Conservation (phyloP, 1,140 invertebrate genomes). For the Danaus plexippus region DNA sequence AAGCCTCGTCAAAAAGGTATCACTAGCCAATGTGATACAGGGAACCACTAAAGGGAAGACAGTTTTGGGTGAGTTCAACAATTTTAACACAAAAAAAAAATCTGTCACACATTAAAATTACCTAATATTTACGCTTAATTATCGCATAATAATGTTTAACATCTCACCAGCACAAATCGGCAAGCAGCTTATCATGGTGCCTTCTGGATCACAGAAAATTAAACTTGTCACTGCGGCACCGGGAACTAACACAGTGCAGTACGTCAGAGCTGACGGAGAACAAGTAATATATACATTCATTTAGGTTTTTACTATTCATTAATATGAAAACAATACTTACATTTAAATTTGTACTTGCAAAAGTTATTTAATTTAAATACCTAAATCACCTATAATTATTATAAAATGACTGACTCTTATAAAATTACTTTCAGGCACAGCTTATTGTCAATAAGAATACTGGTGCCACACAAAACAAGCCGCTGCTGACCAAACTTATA, state of each 20-base stretch:
- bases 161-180: slow-evolving; percentile 71
- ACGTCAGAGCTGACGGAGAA: slow-evolving; percentile 29
- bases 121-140: no score
- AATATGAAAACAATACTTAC: no score
- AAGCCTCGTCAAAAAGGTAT: slow-evolving; percentile 47
- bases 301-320: slow-evolving; percentile 7
- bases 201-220: slow-evolving; percentile 49
- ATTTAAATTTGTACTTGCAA: no score
- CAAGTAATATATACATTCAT: slow-evolving; percentile 29
- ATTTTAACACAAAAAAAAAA: no score
- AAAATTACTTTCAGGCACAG: slow-evolving; percentile 36
- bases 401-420: no score
- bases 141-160: slow-evolving; percentile 2
- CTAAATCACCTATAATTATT: no score
- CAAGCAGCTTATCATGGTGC: slow-evolving; percentile 68
- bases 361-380: no score
- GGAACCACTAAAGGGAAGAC: slow-evolving; percentile 34
- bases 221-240: slow-evolving; percentile 36
- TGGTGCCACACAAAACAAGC: slow-evolving; percentile 29
- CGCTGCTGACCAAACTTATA: slow-evolving; percentile 40
- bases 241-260: slow-evolving; percentile 30
- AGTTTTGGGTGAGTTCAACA: slow-evolving; percentile 37
- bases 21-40: slow-evolving; percentile 37
- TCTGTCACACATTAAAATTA: no score
- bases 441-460: slow-evolving; percentile 26